Conservation (phyloP, 2,888 invertebrate species). For the Teinopalpus imperialis region DNA sequence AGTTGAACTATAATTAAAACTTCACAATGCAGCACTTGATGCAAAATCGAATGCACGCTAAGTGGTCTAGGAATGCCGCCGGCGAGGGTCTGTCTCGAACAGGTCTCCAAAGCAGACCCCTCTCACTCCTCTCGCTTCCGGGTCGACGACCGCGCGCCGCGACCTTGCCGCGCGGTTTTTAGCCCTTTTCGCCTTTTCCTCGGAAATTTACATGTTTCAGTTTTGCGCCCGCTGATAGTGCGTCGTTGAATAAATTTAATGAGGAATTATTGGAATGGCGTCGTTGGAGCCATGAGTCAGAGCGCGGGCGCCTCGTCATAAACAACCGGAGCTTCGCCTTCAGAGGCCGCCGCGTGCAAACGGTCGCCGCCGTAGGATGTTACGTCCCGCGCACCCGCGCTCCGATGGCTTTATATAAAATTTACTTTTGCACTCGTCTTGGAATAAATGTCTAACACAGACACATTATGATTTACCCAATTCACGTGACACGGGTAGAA, state of each 20-base stretch:
- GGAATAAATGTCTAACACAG: slow-evolving; percentile 20
- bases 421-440: slow-evolving; percentile 4
- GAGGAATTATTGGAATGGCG: slow-evolving; percentile 40
- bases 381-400: slow-evolving; percentile 1
- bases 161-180: slow-evolving; percentile 45
- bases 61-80: slow-evolving; percentile 43
- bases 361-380: neutral
- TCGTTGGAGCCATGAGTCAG: slow-evolving; percentile 55
- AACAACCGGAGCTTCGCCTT: slow-evolving; percentile 58
- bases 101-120: slow-evolving; percentile 22
- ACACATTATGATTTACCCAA: slow-evolving; percentile 20
- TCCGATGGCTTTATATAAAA: neutral
- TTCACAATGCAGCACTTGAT: slow-evolving; percentile 1
- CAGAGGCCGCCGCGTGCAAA: slow-evolving; percentile 57
- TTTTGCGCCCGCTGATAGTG: slow-evolving; percentile 5
- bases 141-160: slow-evolving; percentile 54
- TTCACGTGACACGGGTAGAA: slow-evolving; percentile 7
- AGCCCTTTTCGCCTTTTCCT: slow-evolving; percentile 45
- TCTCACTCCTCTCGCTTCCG: slow-evolving; percentile 44
- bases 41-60: slow-evolving; percentile 45
- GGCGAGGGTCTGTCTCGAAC: slow-evolving; percentile 31
- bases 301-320: slow-evolving; percentile 45
- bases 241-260: slow-evolving; percentile 28
- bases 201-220: slow-evolving; percentile 17
- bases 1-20: slow-evolving; percentile 20